Percentiles rank a stretch among this genome's conserved stretches.
These are phyloP conservation scores for Distichodus sexfasciatus DNA, from an alignment of 2,797 vertebrate genomes.

Conservation along the genomic window DNA sequence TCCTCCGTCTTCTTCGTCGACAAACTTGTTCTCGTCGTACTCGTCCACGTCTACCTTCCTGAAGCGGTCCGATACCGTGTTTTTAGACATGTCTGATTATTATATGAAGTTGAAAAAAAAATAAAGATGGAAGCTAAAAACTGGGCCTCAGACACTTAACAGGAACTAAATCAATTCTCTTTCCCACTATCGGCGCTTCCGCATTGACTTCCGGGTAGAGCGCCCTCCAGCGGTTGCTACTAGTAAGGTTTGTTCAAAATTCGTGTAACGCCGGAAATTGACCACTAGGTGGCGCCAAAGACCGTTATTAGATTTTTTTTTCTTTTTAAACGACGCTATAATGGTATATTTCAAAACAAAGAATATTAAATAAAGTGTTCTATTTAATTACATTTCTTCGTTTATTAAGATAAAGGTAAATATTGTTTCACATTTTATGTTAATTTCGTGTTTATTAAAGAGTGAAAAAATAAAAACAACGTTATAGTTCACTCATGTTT, in stretches of 20 bases:
- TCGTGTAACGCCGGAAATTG: not conserved
- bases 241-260: not conserved
- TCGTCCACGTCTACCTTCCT: conserved; percentile 94
- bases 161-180: conserved; percentile 42
- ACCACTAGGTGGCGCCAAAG: conserved; percentile 2
- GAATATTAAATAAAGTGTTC: too few relatives aligned
- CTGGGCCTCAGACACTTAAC: conserved; percentile 11
- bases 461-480: too few relatives aligned
- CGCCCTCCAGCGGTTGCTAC: conserved; percentile 11
- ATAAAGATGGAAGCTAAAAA: not conserved
- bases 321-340: too few relatives aligned
- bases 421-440: too few relatives aligned
- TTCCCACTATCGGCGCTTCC: conserved; percentile 6
- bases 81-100: conserved; percentile 80
- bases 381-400: too few relatives aligned
- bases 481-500: too few relatives aligned
- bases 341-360: too few relatives aligned
- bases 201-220: conserved; percentile 35
- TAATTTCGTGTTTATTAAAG: too few relatives aligned
- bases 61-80: conserved; percentile 87
- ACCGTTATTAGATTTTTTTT: too few relatives aligned
- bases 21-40: conserved; percentile 98
- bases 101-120: not conserved
- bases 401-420: too few relatives aligned
- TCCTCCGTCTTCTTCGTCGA: conserved; percentile 94